These are phyloP conservation scores for Macrobrachium nipponense DNA, from an alignment of 1,140 invertebrate genomes.

Conservation along the genomic window DNA sequence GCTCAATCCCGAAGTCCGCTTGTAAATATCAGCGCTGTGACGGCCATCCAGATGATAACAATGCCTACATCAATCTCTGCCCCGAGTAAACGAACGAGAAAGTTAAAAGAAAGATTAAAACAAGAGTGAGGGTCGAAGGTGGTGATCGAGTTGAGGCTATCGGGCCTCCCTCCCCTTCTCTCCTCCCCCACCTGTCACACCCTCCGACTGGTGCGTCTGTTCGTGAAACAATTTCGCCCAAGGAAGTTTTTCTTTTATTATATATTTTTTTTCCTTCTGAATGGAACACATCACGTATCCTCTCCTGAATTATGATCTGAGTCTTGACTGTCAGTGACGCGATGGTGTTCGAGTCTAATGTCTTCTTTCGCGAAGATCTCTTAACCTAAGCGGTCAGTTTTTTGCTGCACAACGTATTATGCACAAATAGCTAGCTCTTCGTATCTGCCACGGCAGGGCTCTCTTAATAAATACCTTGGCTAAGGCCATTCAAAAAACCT, in stretches of 20 bases:
- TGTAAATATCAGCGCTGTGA: no score
- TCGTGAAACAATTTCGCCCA: constrained; percentile 28
- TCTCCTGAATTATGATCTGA: no score
- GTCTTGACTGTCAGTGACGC: not conserved
- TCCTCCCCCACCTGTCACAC: constrained; percentile 7
- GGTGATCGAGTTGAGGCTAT: constrained; percentile 27
- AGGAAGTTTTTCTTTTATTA: not conserved
- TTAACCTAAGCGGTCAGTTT: not conserved
- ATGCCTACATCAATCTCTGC: no score
- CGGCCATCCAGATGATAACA: no score
- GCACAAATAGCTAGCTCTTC: constrained; percentile 8
- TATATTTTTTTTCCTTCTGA: not conserved
- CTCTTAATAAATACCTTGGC: constrained; percentile 16
- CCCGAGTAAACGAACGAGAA: not conserved
- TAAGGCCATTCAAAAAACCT: not conserved
- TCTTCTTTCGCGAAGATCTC: not conserved
- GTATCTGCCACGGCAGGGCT: not conserved
- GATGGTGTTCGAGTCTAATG: not conserved
- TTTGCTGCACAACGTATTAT: not conserved
- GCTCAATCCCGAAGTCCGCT: no score
- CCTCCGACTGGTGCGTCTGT: not conserved
- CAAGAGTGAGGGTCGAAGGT: not conserved
- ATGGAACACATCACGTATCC: no score
- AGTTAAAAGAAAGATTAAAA: not conserved
- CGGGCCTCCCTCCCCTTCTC: not conserved